Base-by-base conservation (phyloP, 2,888 invertebrate species). In the Congeria kusceri region DNA sequence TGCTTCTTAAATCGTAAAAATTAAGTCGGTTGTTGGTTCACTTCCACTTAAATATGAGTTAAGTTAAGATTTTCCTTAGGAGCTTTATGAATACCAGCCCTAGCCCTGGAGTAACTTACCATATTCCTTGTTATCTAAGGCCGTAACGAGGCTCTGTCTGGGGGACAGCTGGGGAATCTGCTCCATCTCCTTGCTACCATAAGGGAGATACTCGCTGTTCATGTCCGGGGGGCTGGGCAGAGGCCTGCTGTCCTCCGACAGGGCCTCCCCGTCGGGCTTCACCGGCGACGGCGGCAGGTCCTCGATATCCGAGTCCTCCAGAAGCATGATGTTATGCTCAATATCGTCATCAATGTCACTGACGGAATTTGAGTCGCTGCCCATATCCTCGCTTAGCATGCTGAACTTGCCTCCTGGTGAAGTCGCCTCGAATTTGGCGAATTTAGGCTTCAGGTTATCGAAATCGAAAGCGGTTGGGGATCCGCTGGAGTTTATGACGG, bases 221-320 rank as follows among this genome's bases (percentile, higher is more conserved):
- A 85, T 83, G 3, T 84, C 79, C 25, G 87, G 87, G 0, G 87
- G 87, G 78, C 87, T 87, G 0, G 90, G 90, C 15, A 88, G 76
- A 1, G 89, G 88, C 20, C 89, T 70, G 56, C 89, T 88, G 18
- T 83, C 82, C 67, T 89, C 87, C 5, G 90, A 90, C 53, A 88
- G 56, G 13, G 87, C 73, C 64, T 90, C 89, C 15, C 85, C 87
- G 27, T 86, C 84, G 39, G 86, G 80, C 13, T 69, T 67, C 15
- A 77, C 77, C 25, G 85, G 64, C 11, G 87, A 77, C 2, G 89
- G 88, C 0, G 87, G 87, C 15, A 87, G 82, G 29, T 90, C 90
- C 29, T 90, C 90, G 23, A 87, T 49, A 29, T 87, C 87, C 27
- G 88, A 76, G 58, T 90, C 90, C 20, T 88, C 88, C 29, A 83